Percentiles rank a stretch among this genome's conserved stretches.
Conservation (phyloP, 2,888 invertebrate genomes). For the Drosophila tanythrix region DNA sequence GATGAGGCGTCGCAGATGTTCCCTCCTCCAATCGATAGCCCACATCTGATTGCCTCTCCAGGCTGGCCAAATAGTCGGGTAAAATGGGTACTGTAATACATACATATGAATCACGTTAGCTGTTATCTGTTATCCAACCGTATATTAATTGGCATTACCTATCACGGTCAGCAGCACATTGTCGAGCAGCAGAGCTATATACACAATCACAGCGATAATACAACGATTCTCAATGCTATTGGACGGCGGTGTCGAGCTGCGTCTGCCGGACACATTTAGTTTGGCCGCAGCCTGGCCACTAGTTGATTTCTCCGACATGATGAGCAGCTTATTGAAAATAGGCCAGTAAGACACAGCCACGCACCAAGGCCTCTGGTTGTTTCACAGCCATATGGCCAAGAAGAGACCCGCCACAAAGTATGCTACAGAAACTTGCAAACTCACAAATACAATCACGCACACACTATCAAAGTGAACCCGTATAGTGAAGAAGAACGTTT, state of each 20-base stretch:
- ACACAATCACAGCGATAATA: conserved; percentile 87
- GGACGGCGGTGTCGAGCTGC: conserved; percentile 54
- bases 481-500: neutral
- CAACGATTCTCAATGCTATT: conserved; percentile 74
- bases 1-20: conserved; percentile 54
- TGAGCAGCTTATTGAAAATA: conserved; percentile 31
- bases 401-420: conserved; percentile 66
- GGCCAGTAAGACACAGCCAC: conserved; percentile 15
- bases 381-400: conserved; percentile 68
- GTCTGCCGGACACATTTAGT: conserved; percentile 46
- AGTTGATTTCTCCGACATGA: conserved; percentile 58
- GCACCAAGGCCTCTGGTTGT: conserved; percentile 10
- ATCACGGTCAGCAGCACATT: conserved; percentile 95
- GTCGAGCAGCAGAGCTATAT: conserved; percentile 92
- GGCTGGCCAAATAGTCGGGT: conserved; percentile 89
- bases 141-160: conserved; percentile 87
- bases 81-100: conserved; percentile 90
- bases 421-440: conserved; percentile 36
- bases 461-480: conserved; percentile 4
- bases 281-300: conserved; percentile 51
- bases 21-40: conserved; percentile 29
- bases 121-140: conserved; percentile 8
- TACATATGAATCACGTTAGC: neutral
- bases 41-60: conserved; percentile 82
- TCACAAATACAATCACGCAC: neutral